phyloP scores from a whole-genome alignment of 1,140 invertebrate species.

The Neelides sp. region DNA sequence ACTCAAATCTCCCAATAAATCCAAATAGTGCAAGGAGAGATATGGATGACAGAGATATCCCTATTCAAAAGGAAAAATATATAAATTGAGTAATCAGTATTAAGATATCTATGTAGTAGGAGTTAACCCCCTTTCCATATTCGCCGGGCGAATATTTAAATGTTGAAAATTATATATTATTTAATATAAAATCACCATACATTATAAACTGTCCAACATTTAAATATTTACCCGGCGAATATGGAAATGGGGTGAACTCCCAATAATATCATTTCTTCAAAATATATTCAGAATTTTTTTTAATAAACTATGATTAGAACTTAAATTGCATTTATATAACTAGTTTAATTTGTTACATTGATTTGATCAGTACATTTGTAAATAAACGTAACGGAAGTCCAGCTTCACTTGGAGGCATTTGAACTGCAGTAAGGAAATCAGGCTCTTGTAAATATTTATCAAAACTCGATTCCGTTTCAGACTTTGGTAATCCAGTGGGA shows the following conservation, averaged over 20 bases:
- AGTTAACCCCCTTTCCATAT: too few species aligned
- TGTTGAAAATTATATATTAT: too few species aligned
- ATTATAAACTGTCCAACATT: too few species aligned
- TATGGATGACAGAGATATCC: slow-evolving; percentile 93
- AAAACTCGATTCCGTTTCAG: neutral
- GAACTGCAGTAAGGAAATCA: slow-evolving; percentile 29
- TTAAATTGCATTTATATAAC: neutral
- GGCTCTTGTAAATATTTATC: slow-evolving; percentile 24
- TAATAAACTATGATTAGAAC: neutral
- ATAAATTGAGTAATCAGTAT: too few species aligned
- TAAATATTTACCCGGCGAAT: too few species aligned
- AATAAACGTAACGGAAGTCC: slow-evolving; percentile 27
- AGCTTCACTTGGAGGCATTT: slow-evolving; percentile 24
- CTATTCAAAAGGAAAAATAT: slow-evolving; percentile 35
- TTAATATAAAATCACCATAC: too few species aligned
- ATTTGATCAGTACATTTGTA: slow-evolving; percentile 12
- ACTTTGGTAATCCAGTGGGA: slow-evolving; percentile 4
- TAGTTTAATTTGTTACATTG: neutral
- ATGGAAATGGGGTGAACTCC: neutral
- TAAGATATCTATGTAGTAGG: too few species aligned
- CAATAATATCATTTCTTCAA: too few species aligned
- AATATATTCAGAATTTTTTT: neutral
- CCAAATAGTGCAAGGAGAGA: slow-evolving; percentile 86
- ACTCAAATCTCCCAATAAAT: slow-evolving; percentile 73
- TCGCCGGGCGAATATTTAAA: too few species aligned